Base-by-base conservation (phyloP, 2,113 vertebrate genomes). In the Tupaia tana region DNA sequence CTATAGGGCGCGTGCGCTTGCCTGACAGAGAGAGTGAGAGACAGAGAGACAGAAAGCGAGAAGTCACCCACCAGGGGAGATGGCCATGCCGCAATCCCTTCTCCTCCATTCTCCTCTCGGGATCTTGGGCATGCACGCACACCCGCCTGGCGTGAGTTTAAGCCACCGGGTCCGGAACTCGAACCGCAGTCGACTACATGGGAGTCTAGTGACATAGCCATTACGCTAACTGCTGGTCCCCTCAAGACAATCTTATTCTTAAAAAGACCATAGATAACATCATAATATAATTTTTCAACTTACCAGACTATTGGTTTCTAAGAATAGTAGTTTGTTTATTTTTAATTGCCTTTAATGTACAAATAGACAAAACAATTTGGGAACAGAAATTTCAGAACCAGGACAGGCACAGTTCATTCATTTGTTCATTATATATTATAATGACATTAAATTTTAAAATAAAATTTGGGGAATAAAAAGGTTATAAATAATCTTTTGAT, bases 401-500 rank as follows among this genome's bases (percentile, higher is more conserved):
- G 18, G 2, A 20, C n/a, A 64, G 18, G 2, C 3, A 67, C 19
- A 52, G 1, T 74, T 56, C 61, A 0, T 77, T 95, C 59, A 79
- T 94, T 90, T 94, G 31, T 74, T n/a, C 58, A 56, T 89, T 77
- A 59, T n/a, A 16, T 18, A 19, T 80, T 78, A 63, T 64, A 16
- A 88, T 85, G 52, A 1, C 85, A 89, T 89, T 66, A 86, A 78
- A 84, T 19, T 93, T 86, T 10, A 83, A 91, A 91, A 71, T 92
- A 43, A 96, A 92, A 92, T 86, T 73, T 79, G 15, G 78, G 27
- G 16, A 79, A 1, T 52, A 78, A 20, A 61, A 95, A 85, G 71
- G 1, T 27, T 43, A 56, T 75, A 15, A 93, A 67, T 90, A 66
- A 31, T 64, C 6, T 89, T 90, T 63, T 86, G 9, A 71, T 69